Base-by-base conservation (phyloP, 2,888 invertebrate genomes). In the Pyrochroa serraticornis region DNA sequence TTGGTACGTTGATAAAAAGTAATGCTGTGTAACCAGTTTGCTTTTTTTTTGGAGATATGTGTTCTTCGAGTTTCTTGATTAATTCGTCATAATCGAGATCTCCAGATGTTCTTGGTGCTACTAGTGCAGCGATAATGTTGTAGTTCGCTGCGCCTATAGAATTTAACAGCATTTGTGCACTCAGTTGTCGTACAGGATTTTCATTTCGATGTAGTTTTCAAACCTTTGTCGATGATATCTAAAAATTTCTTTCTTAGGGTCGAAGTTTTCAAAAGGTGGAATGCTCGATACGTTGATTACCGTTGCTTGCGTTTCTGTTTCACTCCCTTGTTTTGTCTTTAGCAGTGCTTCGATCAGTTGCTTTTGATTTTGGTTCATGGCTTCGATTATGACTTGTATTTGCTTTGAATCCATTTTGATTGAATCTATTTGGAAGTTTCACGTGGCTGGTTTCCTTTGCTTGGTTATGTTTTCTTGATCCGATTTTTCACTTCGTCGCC, bases 201-300 rank as follows among this genome's bases (percentile, higher is more conserved):
- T 45, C 46, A 45, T 45, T 45, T 35, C 36, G 6, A 33, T n/a
- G n/a, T 45, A 33, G 36, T 45, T 45, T 36, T 45, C 46, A 10
- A 45, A 45, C 10, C 46, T 35, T 13, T 45, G 46, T 7, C 33
- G 6, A 13, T 45, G 36, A 13, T 45, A 37, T 33, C 36, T 45
- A 10, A 45, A 45, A n/a, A 38, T 9, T 33, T 45, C 46, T 34
- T 45, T 45, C 36, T 41, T 50, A 12, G 30, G 9, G 14, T 43
- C 14, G n/a, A n/a, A 43, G 9, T 43, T 43, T 30, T 30, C 43
- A 31, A 30, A 43, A 13, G 31, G 37, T 54, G 34, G 41, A 42
- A 44, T 45, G 33, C 35, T 1, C 8, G 38, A 37, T 6, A 37
- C 38, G n/a, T 45, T 45, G 9, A 45, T 35, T 1, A n/a, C n/a